Evolutionary conservation across 2,888 invertebrate genomes (phyloP), one percentile per base, ranked within the genome.

Genomic region (Spodoptera exigua): DNA sequence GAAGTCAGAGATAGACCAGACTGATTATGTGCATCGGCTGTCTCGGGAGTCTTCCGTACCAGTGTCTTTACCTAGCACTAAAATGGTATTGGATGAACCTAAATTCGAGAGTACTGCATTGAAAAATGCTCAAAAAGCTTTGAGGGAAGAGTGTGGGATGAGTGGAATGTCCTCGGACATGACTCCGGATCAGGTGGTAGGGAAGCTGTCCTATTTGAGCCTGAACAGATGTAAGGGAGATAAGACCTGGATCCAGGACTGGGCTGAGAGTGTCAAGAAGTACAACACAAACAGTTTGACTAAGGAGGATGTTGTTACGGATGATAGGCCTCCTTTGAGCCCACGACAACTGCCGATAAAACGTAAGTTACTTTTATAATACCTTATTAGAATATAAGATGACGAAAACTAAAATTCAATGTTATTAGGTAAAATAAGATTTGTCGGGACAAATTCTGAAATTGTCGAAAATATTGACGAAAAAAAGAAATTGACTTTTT

Each of bases 1-100:
- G 0, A 96, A 96, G 81, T 96, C 96, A 0, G 96, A 96, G 70
- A 95, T 96, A 41, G 96, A 96, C 74, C 95, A 95, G 75, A 96
- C 95, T 0, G 95, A 95, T 74, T 96, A 95, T 58, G 86, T 96
- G 0, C 95, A 95, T 68, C 80, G 92, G 17, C 62, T 94, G 16
- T 88, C 90, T 0, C 79, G 94, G 61, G 94, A 94, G 64, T 85
- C 93, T 0, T 94, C 94, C 0, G 94, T 94, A 4, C 94, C 94
- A 0, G 92, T 94, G 0, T 90, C 89, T 0, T 76, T 94, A 43
- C 91, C 91, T 0, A 92, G 90, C 36, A 85, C 79, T 55, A 91
- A 89, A 59, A 61, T 78, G 10, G 76, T 79, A 0, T 74, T 89
- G 27, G 86, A 87, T 1, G 87, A 89, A 27, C 70, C 86, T 0